Conservation (phyloP, 2,113 vertebrate genomes). For the Oncorhynchus gorbuscha region DNA sequence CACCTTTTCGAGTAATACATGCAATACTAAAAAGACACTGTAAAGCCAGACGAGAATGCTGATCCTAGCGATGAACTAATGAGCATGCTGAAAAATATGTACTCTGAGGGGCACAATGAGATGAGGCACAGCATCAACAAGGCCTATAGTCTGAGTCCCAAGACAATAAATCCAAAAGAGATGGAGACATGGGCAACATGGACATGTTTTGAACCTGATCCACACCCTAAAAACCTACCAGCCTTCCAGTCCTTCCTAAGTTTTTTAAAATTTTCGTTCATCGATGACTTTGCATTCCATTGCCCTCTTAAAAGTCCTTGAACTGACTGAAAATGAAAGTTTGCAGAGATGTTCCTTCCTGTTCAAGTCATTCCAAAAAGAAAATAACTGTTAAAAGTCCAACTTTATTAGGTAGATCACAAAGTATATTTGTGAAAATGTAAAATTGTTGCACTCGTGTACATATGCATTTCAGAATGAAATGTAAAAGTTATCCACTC, state of each 20-base stretch:
- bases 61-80: no score
- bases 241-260: neutral
- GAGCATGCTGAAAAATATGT: no score
- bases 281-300: neutral
- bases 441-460: neutral
- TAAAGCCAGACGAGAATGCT: no score
- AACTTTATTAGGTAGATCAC: neutral
- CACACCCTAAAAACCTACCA: neutral
- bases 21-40: no score
- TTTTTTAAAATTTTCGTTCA: neutral
- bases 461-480: neutral
- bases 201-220: neutral
- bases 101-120: no score
- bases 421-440: neutral
- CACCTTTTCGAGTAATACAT: no score
- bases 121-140: no score
- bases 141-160: slow-evolving; percentile 66
- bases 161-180: slow-evolving; percentile 89
- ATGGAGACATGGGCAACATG: slow-evolving; percentile 78
- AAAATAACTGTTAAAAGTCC: neutral
- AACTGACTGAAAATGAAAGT: neutral
- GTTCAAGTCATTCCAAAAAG: neutral
- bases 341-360: neutral
- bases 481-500: neutral
- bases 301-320: neutral